These are phyloP conservation scores for Hermetia illucens DNA, from an alignment of 1,140 invertebrate genomes.

Conservation along the genomic window DNA sequence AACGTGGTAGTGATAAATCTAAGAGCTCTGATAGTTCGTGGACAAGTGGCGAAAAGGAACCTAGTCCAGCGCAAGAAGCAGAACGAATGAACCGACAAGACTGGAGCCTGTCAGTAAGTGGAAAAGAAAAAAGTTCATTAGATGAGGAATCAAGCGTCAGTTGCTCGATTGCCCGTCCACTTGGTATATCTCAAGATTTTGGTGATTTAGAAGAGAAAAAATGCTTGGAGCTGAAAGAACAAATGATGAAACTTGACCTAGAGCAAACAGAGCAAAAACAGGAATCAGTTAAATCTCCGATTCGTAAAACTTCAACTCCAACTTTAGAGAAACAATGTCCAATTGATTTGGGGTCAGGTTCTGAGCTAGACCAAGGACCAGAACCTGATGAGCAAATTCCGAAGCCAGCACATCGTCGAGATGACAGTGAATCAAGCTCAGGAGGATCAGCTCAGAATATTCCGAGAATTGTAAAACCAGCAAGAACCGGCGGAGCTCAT, in stretches of 20 bases:
- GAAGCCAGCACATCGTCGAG: slow-evolving; percentile 18
- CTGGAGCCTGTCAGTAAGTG: slow-evolving; percentile 34
- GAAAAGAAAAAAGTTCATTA: slow-evolving; percentile 42
- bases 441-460: slow-evolving; percentile 16
- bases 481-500: background rate
- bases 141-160: slow-evolving; percentile 66
- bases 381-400: slow-evolving; percentile 25
- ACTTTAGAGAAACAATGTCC: slow-evolving; percentile 44
- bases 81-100: slow-evolving; percentile 15
- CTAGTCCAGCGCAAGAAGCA: slow-evolving; percentile 30
- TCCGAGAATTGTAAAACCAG: background rate
- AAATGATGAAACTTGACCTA: slow-evolving; percentile 23
- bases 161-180: slow-evolving; percentile 58
- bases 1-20: slow-evolving; percentile 45
- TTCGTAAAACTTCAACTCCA: slow-evolving; percentile 39
- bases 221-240: slow-evolving; percentile 25
- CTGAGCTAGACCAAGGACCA: slow-evolving; percentile 24
- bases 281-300: slow-evolving; percentile 27
- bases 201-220: slow-evolving; percentile 40
- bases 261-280: no score
- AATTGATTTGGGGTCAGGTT: slow-evolving; percentile 34
- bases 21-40: slow-evolving; percentile 48
- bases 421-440: slow-evolving; percentile 27
- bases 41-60: slow-evolving; percentile 42
- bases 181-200: slow-evolving; percentile 59